Conservation (phyloP, 2,797 vertebrate species). For the Leptodactylus fallax region DNA sequence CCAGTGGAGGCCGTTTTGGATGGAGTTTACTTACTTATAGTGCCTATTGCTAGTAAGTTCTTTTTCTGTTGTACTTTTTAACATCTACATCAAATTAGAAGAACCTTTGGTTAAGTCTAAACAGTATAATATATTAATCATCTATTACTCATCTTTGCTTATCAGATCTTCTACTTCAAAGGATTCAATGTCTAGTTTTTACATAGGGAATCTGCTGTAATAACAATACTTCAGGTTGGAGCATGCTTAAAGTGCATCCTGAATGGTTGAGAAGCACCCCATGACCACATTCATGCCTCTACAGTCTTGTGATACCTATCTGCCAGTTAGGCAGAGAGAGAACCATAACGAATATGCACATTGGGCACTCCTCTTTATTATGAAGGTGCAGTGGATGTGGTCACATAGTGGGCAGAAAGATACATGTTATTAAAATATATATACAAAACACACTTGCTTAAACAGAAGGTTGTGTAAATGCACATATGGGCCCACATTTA, state of each 20-base stretch:
- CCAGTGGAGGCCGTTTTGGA: constrained; percentile 95
- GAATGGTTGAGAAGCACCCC: not conserved
- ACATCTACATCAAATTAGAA: too few species aligned
- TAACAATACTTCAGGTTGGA: too few species aligned
- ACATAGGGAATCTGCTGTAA: too few species aligned
- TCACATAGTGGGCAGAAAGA: not conserved
- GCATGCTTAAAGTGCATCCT: not conserved
- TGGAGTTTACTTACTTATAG: constrained; percentile 93
- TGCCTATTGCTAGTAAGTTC: constrained; percentile 95
- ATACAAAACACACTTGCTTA: not conserved
- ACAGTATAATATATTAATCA: too few species aligned
- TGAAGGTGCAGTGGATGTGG: not conserved
- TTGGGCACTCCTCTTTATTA: not conserved
- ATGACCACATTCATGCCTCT: too few species aligned
- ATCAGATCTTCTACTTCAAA: too few species aligned
- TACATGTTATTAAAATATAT: not conserved
- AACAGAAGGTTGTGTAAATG: not conserved
- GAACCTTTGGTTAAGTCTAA: too few species aligned
- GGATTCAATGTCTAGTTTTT: too few species aligned
- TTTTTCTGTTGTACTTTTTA: constrained; percentile 5
- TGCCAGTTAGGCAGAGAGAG: too few species aligned
- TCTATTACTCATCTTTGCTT: too few species aligned
- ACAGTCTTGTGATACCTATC: too few species aligned
- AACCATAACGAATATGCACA: not conserved
- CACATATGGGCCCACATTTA: too few species aligned